phyloP scores from a whole-genome alignment of 2,113 vertebrate genomes.

The Camelus bactrianus region DNA sequence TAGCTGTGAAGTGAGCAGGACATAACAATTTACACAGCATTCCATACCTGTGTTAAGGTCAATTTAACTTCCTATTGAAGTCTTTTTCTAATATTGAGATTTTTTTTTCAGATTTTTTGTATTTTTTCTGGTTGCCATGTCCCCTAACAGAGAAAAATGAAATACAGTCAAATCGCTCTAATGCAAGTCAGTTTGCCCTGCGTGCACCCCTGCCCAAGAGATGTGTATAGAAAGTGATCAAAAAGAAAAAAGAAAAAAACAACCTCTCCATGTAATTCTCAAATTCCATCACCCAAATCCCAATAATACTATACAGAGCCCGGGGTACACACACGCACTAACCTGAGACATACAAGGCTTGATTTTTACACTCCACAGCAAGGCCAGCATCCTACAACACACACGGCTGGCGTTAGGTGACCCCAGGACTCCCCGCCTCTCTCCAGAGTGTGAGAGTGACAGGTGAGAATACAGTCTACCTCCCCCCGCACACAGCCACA shows the following conservation, averaged over 20 bases:
- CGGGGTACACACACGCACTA: background rate
- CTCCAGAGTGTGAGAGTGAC: background rate
- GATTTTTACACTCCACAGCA: background rate
- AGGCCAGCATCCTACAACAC: background rate
- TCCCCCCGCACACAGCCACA: background rate
- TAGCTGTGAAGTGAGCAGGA: constrained; percentile 49
- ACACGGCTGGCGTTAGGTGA: background rate
- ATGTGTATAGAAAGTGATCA: background rate
- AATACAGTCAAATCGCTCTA: background rate
- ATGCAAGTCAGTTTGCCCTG: background rate
- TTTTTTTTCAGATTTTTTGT: background rate
- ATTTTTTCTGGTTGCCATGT: constrained; percentile 8
- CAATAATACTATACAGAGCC: background rate
- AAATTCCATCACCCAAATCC: background rate
- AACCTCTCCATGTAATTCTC: background rate
- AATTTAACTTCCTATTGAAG: constrained; percentile 22
- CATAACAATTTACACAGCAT: background rate
- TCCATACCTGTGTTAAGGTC: constrained; percentile 33
- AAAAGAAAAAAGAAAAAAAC: background rate
- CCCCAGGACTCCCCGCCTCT: background rate
- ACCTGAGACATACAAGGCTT: background rate
- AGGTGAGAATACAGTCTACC: background rate
- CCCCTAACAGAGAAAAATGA: constrained; percentile 9
- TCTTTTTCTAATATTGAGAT: background rate
- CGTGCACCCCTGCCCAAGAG: background rate